phyloP scores from a whole-genome alignment of 2,797 vertebrate species.

The Pseudochaenichthys georgianus region DNA sequence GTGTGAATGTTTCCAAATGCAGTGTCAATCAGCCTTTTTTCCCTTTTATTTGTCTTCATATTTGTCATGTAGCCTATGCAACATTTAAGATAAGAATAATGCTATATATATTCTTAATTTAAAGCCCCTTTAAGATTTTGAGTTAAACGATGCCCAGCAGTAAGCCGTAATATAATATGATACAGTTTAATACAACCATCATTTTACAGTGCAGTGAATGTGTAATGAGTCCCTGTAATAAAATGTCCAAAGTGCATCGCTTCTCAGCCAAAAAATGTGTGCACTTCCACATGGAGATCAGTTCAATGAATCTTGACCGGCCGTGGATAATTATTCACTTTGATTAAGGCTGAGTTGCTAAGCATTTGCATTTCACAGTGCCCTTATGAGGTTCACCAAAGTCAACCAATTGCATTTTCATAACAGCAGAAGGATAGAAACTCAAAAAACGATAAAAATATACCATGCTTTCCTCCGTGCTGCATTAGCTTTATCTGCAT shows the following conservation, averaged over 20 bases:
- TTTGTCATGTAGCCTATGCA: neutral
- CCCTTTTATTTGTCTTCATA: neutral
- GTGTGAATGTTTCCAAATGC: neutral
- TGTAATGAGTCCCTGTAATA: slow-evolving; percentile 17
- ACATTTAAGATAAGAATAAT: neutral
- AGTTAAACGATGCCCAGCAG: slow-evolving; percentile 11
- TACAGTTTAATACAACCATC: neutral
- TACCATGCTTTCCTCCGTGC: neutral
- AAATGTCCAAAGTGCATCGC: slow-evolving; percentile 24
- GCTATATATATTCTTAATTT: neutral
- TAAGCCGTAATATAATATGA: slow-evolving; percentile 1
- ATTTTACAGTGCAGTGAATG: slow-evolving; percentile 8
- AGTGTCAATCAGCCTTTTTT: neutral
- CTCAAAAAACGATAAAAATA: too few relatives aligned
- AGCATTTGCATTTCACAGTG: slow-evolving; percentile 66
- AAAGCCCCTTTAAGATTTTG: neutral
- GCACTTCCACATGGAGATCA: slow-evolving; percentile 23
- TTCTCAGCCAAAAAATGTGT: slow-evolving; percentile 30
- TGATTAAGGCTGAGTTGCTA: slow-evolving; percentile 60
- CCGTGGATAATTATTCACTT: slow-evolving; percentile 66
- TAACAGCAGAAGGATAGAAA: slow-evolving; percentile 32
- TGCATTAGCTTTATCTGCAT: neutral
- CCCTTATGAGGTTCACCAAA: slow-evolving; percentile 42
- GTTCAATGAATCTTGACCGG: slow-evolving; percentile 61
- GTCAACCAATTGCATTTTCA: slow-evolving; percentile 55